Conservation (phyloP, 2,888 invertebrate species). For the Zeuzera pyrina region DNA sequence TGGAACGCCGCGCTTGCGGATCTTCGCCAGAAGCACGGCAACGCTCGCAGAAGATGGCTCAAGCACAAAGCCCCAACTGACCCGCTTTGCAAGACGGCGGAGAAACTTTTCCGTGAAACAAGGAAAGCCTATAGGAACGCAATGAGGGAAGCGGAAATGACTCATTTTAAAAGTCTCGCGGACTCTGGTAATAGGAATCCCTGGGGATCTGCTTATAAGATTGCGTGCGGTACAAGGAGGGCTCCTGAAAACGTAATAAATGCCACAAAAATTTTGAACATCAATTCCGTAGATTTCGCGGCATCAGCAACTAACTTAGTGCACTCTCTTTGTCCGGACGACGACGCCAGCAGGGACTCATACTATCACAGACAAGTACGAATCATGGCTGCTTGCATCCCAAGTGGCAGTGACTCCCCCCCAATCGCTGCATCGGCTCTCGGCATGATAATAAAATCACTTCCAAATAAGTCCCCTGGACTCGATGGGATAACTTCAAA, state of each 20-base stretch:
- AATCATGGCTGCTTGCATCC: neutral
- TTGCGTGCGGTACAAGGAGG: neutral
- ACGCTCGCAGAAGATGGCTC: neutral
- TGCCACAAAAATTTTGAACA: neutral
- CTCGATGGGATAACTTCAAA: too few species aligned
- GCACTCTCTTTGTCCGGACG: conserved; percentile 3
- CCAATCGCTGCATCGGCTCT: too few species aligned
- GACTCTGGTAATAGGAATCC: conserved; percentile 1
- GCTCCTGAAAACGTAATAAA: neutral
- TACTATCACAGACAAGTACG: neutral
- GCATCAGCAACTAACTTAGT: neutral
- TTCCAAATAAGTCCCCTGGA: too few species aligned
- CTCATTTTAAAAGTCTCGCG: neutral
- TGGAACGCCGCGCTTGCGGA: neutral
- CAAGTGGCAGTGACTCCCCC: neutral
- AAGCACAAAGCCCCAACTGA: neutral
- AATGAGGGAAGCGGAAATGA: neutral
- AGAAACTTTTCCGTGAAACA: neutral
- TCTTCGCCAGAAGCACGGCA: neutral
- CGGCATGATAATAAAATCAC: too few species aligned
- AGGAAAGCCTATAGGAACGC: neutral
- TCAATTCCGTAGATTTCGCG: neutral
- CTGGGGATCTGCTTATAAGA: conserved; percentile 3
- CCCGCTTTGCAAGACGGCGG: neutral
- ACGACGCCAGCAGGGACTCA: neutral